phyloP scores from a whole-genome alignment of 1,140 invertebrate genomes.

The Trialeurodes vaporariorum region DNA sequence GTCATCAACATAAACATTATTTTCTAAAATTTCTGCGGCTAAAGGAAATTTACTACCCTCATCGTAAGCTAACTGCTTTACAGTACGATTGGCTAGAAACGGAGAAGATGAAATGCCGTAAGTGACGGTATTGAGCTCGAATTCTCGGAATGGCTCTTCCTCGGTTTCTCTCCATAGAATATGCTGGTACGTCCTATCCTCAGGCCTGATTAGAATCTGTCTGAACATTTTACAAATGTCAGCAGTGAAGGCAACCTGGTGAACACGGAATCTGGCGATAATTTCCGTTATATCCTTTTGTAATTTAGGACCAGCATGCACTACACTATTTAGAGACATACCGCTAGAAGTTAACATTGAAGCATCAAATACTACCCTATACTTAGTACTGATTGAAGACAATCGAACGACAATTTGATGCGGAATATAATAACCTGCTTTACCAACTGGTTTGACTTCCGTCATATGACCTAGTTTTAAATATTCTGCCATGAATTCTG shows the following conservation, averaged over 20 bases:
- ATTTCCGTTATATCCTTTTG: slow-evolving; percentile 9
- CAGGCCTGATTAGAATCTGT: no score
- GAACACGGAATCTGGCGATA: not conserved
- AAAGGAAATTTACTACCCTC: slow-evolving; percentile 22
- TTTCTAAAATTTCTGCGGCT: slow-evolving; percentile 14
- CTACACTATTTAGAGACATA: slow-evolving; percentile 29
- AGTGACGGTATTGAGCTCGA: no score
- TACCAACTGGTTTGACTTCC: not conserved
- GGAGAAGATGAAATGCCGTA: slow-evolving; percentile 29
- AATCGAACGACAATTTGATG: slow-evolving; percentile 28
- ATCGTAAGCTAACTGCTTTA: slow-evolving; percentile 32
- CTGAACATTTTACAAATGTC: no score
- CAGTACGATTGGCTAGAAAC: slow-evolving; percentile 27
- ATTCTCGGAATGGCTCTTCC: slow-evolving; percentile 24
- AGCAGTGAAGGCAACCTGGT: not conserved
- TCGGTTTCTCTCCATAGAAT: slow-evolving; percentile 31
- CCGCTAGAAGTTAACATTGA: slow-evolving; percentile 20
- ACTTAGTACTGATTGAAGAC: slow-evolving; percentile 20
- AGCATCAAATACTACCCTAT: slow-evolving; percentile 32
- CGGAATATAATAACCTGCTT: slow-evolving; percentile 18
- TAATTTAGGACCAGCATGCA: slow-evolving; percentile 16
- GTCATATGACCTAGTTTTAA: slow-evolving; percentile 24
- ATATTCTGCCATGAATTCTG: no score
- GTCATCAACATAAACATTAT: slow-evolving; percentile 24
- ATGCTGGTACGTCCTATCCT: slow-evolving; percentile 30